Conservation (phyloP, 2,888 invertebrate genomes). For the Deilephila porcellus region DNA sequence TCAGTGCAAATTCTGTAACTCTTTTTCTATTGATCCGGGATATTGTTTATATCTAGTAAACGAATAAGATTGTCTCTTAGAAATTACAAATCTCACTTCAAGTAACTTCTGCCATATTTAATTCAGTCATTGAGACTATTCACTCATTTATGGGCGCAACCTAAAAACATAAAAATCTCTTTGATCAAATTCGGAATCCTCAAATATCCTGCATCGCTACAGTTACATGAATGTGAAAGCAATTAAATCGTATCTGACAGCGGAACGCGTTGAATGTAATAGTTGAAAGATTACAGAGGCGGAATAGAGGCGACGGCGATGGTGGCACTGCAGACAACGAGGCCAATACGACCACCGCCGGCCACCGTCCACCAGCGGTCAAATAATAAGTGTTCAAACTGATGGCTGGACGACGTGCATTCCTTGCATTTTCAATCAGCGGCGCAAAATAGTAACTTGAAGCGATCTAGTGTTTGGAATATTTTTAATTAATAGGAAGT, state of each 20-base stretch:
- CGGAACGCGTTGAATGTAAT: neutral
- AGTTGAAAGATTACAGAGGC: neutral
- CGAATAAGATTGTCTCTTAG: no score
- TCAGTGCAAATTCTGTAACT: no score
- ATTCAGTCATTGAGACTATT: no score
- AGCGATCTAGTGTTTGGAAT: neutral
- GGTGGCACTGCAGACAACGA: neutral
- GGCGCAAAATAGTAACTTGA: no score
- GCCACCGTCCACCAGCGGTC: neutral
- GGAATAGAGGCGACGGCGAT: neutral
- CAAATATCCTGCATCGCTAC: neutral
- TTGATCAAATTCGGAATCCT: neutral
- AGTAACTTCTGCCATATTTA: no score
- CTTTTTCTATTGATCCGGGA: no score
- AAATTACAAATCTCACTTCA: no score
- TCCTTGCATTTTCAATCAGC: slow-evolving; percentile 24
- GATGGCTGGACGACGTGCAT: slow-evolving; percentile 20
- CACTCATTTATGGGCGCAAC: no score
- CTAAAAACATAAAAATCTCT: neutral
- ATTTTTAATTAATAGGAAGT: neutral
- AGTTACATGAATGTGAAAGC: neutral
- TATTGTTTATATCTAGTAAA: no score
- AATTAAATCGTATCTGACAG: neutral
- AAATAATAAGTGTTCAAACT: slow-evolving; percentile 18
- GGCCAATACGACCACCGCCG: neutral